Evolutionary conservation across 35 echinoderm and acorn worm species (phyloP).

Genomic region (Anneissia japonica): DNA sequence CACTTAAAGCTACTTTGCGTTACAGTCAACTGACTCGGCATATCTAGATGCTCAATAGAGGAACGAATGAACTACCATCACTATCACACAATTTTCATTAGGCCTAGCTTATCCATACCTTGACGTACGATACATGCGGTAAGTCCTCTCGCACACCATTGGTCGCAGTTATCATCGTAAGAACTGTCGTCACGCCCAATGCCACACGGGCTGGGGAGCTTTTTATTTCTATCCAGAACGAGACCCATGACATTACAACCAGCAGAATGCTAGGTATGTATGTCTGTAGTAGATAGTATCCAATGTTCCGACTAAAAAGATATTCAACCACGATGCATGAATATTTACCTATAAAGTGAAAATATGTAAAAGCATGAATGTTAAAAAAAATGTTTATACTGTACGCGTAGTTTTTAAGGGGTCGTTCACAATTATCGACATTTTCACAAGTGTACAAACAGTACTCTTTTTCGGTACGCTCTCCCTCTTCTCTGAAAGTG

Average conservation of each 20-base stretch:
- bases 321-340: slow-evolving; percentile 62
- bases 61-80: too few species aligned
- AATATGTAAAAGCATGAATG: not conserved
- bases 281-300: slow-evolving; percentile 78
- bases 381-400: not conserved
- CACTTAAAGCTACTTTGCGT: too few species aligned
- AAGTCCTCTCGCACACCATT: slow-evolving; percentile 61
- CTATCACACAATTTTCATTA: not conserved
- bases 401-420: too few species aligned
- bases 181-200: slow-evolving; percentile 71
- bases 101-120: slow-evolving; percentile 24
- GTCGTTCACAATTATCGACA: too few species aligned
- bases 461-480: too few species aligned
- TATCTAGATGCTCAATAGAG: too few species aligned
- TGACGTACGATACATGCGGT: slow-evolving; percentile 65
- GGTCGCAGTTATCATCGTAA: slow-evolving; percentile 72
- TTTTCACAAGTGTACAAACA: too few species aligned
- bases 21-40: too few species aligned
- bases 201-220: slow-evolving; percentile 65
- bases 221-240: slow-evolving; percentile 75
- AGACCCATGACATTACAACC: slow-evolving; percentile 71
- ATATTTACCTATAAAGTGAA: slow-evolving; percentile 33
- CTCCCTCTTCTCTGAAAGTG: too few species aligned
- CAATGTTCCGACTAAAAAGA: slow-evolving; percentile 44
- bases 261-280: slow-evolving; percentile 65